phyloP scores from a whole-genome alignment of 2,888 invertebrate genomes.

The Spisula subtruncata region DNA sequence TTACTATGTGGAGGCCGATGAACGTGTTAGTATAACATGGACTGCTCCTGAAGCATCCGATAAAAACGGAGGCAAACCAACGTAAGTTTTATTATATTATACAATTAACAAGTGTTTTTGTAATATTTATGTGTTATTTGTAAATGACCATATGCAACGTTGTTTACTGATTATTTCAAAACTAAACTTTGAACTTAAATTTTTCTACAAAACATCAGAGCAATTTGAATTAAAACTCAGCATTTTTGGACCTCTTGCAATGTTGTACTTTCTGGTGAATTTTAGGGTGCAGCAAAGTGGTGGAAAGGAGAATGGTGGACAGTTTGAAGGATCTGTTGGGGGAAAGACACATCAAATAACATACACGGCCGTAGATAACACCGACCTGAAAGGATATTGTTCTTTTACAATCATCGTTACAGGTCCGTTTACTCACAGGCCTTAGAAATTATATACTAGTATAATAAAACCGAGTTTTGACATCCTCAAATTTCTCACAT shows the following conservation, averaged over 20 bases:
- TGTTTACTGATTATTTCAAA: no score
- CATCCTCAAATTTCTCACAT: not conserved
- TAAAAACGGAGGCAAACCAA: slow-evolving; percentile 33
- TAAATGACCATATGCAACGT: no score
- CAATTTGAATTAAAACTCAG: no score
- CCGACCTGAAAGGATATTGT: slow-evolving; percentile 25
- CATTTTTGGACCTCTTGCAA: not conserved
- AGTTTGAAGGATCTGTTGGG: slow-evolving; percentile 17
- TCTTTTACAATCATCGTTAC: slow-evolving; percentile 42
- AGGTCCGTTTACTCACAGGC: slow-evolving; percentile 39
- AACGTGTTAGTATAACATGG: slow-evolving; percentile 25
- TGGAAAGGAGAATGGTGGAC: slow-evolving; percentile 31
- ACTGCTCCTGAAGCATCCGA: slow-evolving; percentile 21
- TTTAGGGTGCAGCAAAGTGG: slow-evolving; percentile 16
- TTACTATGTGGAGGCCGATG: slow-evolving; percentile 29
- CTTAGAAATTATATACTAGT: no score
- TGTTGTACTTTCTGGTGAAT: not conserved
- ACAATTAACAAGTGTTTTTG: not conserved
- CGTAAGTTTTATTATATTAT: not conserved
- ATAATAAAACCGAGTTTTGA: no score
- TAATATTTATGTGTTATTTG: no score
- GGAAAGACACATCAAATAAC: slow-evolving; percentile 35
- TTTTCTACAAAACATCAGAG: no score
- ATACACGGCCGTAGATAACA: slow-evolving; percentile 35
- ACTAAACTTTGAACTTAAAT: no score